Evolutionary conservation across 2,888 invertebrate species (phyloP).

Genomic region (Nephrotoma guestfalica): DNA sequence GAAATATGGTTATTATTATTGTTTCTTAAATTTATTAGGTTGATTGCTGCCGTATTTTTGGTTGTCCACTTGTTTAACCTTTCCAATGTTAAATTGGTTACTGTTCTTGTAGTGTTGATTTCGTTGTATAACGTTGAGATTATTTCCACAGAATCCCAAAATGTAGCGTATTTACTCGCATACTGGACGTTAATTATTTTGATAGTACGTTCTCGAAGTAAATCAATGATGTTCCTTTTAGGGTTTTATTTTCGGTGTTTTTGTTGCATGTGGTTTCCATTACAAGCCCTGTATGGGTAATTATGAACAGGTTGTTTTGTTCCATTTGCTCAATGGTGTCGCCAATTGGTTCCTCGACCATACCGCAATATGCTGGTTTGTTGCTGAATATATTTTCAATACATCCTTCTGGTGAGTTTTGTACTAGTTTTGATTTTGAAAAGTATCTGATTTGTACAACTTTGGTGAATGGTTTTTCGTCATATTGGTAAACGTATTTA

Average conservation of each 20-base stretch:
- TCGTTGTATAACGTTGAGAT: background rate
- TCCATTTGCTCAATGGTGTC: background rate
- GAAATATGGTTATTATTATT: background rate
- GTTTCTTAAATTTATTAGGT: background rate
- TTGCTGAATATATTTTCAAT: background rate
- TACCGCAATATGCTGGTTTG: background rate
- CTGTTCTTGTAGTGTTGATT: background rate
- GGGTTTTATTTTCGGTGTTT: background rate
- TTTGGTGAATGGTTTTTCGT: too few species aligned
- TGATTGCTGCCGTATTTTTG: background rate
- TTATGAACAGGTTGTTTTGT: background rate
- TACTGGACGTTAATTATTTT: too few species aligned
- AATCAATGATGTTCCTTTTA: too few species aligned
- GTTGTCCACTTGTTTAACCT: background rate
- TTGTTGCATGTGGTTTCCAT: background rate
- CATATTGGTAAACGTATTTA: too few species aligned
- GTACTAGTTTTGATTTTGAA: background rate
- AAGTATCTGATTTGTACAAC: too few species aligned
- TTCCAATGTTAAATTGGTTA: background rate
- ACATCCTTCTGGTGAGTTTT: background rate
- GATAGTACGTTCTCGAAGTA: too few species aligned
- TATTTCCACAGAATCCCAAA: background rate
- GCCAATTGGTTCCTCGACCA: background rate
- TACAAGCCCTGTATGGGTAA: background rate
- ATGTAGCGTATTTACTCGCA: background rate